These are phyloP conservation scores for Alosa alosa DNA, from an alignment of 2,113 vertebrate genomes.

Conservation along the genomic window DNA sequence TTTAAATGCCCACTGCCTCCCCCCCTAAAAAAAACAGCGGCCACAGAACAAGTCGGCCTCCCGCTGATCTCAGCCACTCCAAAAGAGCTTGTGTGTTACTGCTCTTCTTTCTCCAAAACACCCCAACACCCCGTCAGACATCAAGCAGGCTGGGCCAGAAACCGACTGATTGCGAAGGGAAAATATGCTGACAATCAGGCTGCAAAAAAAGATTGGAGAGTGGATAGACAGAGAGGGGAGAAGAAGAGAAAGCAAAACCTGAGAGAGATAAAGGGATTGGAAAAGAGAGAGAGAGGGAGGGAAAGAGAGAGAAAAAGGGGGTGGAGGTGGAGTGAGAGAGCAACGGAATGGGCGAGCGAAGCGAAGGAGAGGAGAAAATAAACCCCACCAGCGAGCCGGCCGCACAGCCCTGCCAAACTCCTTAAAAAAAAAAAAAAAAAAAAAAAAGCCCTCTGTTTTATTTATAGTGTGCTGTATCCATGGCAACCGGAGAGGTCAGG, in stretches of 20 bases:
- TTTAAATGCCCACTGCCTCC: slow-evolving; percentile 46
- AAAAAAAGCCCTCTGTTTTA: slow-evolving; percentile 89
- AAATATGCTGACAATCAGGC: slow-evolving; percentile 15
- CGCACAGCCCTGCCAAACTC: slow-evolving; percentile 83
- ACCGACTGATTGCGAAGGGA: background rate
- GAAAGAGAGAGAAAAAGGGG: slow-evolving; percentile 47
- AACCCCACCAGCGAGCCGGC: slow-evolving; percentile 75
- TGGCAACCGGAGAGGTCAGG: slow-evolving; percentile 99
- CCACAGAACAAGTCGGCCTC: slow-evolving; percentile 53
- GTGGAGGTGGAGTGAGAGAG: slow-evolving; percentile 44
- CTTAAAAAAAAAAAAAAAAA: slow-evolving; percentile 74
- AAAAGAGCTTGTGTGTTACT: slow-evolving; percentile 39
- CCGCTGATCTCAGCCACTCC: slow-evolving; percentile 34
- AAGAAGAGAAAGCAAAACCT: background rate
- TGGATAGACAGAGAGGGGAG: background rate
- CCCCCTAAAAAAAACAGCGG: slow-evolving; percentile 37
- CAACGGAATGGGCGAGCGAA: slow-evolving; percentile 56
- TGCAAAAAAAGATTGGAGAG: background rate
- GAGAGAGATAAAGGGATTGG: slow-evolving; percentile 32
- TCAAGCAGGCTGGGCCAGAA: background rate
- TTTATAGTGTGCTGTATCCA: slow-evolving; percentile 99
- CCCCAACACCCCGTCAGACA: background rate
- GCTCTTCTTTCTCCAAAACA: too few relatives aligned
- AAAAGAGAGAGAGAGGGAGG: slow-evolving; percentile 45
- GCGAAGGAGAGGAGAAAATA: slow-evolving; percentile 64